phyloP scores from a whole-genome alignment of 2,797 vertebrate species.

The Hypotaenidia okinawae region DNA sequence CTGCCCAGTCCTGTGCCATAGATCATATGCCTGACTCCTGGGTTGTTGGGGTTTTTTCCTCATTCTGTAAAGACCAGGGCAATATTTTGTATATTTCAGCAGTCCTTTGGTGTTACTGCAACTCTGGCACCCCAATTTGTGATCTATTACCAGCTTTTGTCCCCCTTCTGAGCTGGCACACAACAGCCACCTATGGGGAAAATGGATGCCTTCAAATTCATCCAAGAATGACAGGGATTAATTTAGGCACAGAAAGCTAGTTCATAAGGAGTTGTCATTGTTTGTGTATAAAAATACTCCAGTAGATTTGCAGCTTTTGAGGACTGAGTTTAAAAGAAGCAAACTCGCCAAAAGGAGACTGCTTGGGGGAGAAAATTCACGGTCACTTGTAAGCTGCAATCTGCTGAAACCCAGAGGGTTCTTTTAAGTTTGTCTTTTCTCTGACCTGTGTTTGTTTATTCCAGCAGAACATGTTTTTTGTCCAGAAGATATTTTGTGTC shows the following conservation, averaged over 20 bases:
- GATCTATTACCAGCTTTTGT: neutral
- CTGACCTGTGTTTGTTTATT: slow-evolving; percentile 42
- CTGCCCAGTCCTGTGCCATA: neutral
- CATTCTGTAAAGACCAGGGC: neutral
- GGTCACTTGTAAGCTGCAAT: slow-evolving; percentile 6
- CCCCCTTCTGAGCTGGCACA: neutral
- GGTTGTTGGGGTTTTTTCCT: neutral
- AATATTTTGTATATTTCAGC: neutral
- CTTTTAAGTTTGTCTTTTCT: slow-evolving; percentile 49
- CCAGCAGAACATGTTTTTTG: slow-evolving; percentile 42
- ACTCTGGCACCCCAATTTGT: neutral
- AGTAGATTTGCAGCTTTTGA: neutral
- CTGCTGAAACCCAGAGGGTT: slow-evolving; percentile 51
- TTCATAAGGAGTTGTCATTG: neutral
- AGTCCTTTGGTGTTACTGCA: neutral
- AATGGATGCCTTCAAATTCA: neutral
- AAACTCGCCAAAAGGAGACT: neutral
- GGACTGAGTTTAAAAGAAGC: neutral
- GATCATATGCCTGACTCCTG: neutral
- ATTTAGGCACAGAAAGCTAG: neutral
- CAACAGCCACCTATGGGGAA: neutral
- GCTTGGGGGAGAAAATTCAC: neutral
- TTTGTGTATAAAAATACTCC: neutral
- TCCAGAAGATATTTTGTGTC: slow-evolving; percentile 31
- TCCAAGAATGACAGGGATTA: neutral